phyloP scores from a whole-genome alignment of 2,888 invertebrate genomes.

The Fragum fragum region DNA sequence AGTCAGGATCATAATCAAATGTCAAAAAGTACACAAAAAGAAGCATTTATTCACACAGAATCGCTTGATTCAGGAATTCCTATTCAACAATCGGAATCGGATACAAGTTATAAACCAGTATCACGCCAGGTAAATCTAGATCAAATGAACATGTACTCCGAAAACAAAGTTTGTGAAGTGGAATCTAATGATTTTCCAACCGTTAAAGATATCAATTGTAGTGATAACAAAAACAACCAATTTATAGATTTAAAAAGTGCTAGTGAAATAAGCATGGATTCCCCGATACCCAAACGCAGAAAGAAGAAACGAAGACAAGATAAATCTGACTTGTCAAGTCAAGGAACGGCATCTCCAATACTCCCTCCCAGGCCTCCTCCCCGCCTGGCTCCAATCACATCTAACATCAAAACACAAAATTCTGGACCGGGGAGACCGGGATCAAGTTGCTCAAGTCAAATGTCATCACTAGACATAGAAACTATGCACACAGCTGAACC shows the following conservation, averaged over 20 bases:
- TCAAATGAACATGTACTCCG: background rate
- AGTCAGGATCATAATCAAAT: slow-evolving; percentile 7
- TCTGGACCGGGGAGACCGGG: slow-evolving; percentile 40
- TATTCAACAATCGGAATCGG: background rate
- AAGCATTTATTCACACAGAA: background rate
- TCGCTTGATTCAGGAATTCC: background rate
- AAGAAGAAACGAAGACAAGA: slow-evolving; percentile 56
- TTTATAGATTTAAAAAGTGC: background rate
- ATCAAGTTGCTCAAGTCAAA: slow-evolving; percentile 62
- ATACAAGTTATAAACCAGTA: background rate
- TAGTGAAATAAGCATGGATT: slow-evolving; percentile 20
- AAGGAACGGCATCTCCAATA: slow-evolving; percentile 30
- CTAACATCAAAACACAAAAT: slow-evolving; percentile 11
- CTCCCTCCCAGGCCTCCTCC: slow-evolving; percentile 61
- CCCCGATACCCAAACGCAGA: slow-evolving; percentile 43
- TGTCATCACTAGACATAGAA: slow-evolving; percentile 36
- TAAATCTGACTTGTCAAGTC: slow-evolving; percentile 33
- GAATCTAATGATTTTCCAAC: background rate
- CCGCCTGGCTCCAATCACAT: slow-evolving; percentile 59
- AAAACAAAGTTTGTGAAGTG: background rate
- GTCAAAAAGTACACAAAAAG: background rate
- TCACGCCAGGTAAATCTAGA: too few species aligned
- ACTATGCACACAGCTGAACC: slow-evolving; percentile 14
- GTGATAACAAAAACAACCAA: background rate
- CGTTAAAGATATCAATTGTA: background rate